These are phyloP conservation scores for Poecilia wingei DNA, from an alignment of 2,797 vertebrate genomes.

Conservation along the genomic window DNA sequence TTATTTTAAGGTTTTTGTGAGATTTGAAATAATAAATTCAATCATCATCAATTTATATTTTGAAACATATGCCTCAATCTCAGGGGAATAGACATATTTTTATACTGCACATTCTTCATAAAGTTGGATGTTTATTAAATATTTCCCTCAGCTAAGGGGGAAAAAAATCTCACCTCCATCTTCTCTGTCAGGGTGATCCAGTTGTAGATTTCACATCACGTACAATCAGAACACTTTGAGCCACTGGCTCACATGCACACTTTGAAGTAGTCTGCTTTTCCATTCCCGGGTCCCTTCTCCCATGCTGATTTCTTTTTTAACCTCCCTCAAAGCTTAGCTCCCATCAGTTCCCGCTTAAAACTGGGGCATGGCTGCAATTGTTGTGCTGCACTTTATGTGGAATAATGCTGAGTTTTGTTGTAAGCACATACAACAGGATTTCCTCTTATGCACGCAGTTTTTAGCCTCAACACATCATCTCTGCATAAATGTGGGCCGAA, in stretches of 20 bases:
- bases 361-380: conserved; percentile 57
- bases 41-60: neutral
- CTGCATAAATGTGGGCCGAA: conserved; percentile 3
- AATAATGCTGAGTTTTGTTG: conserved; percentile 51
- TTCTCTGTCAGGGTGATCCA: conserved; percentile 60
- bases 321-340: conserved; percentile 59
- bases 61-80: conserved; percentile 10
- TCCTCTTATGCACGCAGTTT: conserved; percentile 35
- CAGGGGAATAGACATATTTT: neutral
- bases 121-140: conserved; percentile 56
- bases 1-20: neutral
- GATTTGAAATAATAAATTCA: neutral
- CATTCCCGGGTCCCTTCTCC: conserved; percentile 56
- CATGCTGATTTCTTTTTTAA: conserved; percentile 49
- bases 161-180: conserved; percentile 57
- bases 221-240: conserved; percentile 67
- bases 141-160: conserved; percentile 48
- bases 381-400: conserved; percentile 43
- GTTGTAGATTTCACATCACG: conserved; percentile 70
- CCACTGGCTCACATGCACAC: conserved; percentile 63
- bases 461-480: conserved; percentile 9
- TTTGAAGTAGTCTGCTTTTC: conserved; percentile 71
- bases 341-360: conserved; percentile 58
- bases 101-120: conserved; percentile 29
- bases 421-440: conserved; percentile 39